A percentile compares a stretch with the other conserved stretches of the same genome.
Conservation (phyloP, 2,888 invertebrate genomes). For the Altica lythri region DNA sequence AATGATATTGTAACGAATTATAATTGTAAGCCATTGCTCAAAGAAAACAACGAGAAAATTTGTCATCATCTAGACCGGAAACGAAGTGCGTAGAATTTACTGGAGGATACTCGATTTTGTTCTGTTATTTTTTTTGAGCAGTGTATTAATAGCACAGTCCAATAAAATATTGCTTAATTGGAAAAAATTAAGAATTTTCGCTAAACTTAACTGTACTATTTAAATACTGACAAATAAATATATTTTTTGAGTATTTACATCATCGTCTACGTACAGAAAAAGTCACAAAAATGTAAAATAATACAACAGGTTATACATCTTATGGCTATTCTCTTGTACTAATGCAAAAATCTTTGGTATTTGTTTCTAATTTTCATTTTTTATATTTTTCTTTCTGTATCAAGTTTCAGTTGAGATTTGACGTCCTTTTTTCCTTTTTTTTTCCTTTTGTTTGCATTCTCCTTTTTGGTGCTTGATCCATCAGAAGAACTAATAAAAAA, state of each 20-base stretch:
- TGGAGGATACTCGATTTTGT: too few relatives aligned
- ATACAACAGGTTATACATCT: not conserved
- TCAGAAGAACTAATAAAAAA: too few relatives aligned
- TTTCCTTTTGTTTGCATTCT: slow-evolving; percentile 14
- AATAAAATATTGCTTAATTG: slow-evolving; percentile 4
- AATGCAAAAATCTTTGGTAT: slow-evolving; percentile 47
- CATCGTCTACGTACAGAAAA: slow-evolving; percentile 7
- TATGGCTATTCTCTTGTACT: slow-evolving; percentile 30
- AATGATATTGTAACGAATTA: too few relatives aligned
- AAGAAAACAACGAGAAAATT: too few relatives aligned
- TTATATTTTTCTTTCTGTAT: slow-evolving; percentile 7
- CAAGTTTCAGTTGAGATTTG: slow-evolving; percentile 16
- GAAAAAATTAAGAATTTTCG: slow-evolving; percentile 13
- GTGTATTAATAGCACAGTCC: slow-evolving; percentile 14
- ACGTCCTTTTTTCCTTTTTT: slow-evolving; percentile 18
- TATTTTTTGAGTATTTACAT: slow-evolving; percentile 43
- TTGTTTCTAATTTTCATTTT: slow-evolving; percentile 36
- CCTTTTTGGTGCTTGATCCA: slow-evolving; percentile 1
- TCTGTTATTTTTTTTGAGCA: too few relatives aligned
- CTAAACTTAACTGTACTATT: slow-evolving; percentile 21
- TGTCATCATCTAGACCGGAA: too few relatives aligned
- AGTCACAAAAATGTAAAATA: not conserved
- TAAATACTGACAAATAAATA: slow-evolving; percentile 36
- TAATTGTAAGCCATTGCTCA: too few relatives aligned
- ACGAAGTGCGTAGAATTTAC: too few relatives aligned